phyloP scores from a whole-genome alignment of 2,888 invertebrate genomes.

The Strigamia transsilvanica region DNA sequence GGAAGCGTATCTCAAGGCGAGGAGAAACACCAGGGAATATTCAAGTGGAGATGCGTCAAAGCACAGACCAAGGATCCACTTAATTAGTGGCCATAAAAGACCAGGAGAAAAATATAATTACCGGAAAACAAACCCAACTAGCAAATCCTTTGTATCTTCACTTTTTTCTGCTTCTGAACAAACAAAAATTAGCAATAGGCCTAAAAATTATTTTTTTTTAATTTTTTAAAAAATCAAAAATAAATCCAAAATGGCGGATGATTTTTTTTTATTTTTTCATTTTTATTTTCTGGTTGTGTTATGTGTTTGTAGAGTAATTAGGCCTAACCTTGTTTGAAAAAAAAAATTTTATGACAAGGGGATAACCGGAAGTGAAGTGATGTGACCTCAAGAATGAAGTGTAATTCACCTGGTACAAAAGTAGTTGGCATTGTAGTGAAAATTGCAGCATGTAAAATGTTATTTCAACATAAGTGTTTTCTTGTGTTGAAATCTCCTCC shows the following conservation, averaged over 20 bases:
- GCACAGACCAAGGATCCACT: constrained; percentile 13
- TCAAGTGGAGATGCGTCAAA: constrained; percentile 20
- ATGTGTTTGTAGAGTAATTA: constrained; percentile 3
- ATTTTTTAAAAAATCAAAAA: too few relatives aligned
- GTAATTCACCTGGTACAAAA: constrained; percentile 20
- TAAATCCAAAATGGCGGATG: too few relatives aligned
- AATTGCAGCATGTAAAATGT: background rate
- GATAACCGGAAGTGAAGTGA: constrained; percentile 14
- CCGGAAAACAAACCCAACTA: constrained; percentile 10
- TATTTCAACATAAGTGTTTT: too few relatives aligned
- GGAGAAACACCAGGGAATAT: constrained; percentile 12
- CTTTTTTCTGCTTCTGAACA: background rate
- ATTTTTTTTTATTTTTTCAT: too few relatives aligned
- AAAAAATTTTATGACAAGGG: background rate
- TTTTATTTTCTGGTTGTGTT: background rate
- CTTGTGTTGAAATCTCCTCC: too few relatives aligned
- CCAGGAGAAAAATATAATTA: constrained; percentile 20
- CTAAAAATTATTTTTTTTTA: too few relatives aligned
- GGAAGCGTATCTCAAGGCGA: background rate
- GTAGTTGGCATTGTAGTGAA: constrained; percentile 20
- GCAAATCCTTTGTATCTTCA: background rate
- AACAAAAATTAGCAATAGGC: background rate
- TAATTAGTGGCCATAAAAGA: constrained; percentile 13
- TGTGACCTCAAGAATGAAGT: constrained; percentile 20
- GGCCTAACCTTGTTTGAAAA: constrained; percentile 1